phyloP scores from a whole-genome alignment of 2,888 invertebrate species.

The Hoplodrina ambigua region DNA sequence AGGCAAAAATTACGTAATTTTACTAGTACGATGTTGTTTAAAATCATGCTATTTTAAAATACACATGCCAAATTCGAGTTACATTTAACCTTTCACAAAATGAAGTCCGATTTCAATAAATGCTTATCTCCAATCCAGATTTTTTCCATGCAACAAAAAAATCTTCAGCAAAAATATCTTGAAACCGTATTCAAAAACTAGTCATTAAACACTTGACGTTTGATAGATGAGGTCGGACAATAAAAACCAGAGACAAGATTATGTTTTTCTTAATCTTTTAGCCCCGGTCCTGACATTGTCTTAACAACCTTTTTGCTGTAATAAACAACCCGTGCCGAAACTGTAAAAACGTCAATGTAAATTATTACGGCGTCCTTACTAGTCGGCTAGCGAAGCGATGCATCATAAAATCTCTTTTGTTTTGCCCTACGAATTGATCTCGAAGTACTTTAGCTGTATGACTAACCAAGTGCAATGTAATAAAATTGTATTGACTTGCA shows the following conservation, averaged over 20 bases:
- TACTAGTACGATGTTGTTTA: constrained; percentile 5
- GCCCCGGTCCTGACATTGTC: constrained; percentile 59
- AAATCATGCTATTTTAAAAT: constrained; percentile 7
- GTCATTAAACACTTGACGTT: constrained; percentile 58
- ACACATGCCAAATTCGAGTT: background rate
- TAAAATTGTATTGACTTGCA: constrained; percentile 19
- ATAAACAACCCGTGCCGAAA: constrained; percentile 70
- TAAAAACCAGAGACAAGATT: constrained; percentile 66
- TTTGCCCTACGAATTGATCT: constrained; percentile 58
- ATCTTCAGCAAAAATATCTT: constrained; percentile 27
- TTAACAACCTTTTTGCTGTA: constrained; percentile 71
- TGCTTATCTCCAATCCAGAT: constrained; percentile 19
- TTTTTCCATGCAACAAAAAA: background rate
- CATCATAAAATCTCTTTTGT: constrained; percentile 61
- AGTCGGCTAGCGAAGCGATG: constrained; percentile 45
- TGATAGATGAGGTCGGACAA: constrained; percentile 68
- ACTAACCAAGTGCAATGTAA: constrained; percentile 23
- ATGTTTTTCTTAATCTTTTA: constrained; percentile 67
- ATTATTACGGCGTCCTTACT: constrained; percentile 60
- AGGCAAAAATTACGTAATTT: constrained; percentile 39
- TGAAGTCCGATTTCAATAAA: background rate
- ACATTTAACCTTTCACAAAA: background rate
- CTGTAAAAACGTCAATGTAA: constrained; percentile 71
- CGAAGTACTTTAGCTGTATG: constrained; percentile 1
- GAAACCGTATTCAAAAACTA: constrained; percentile 55